phyloP scores from a whole-genome alignment of 2,888 invertebrate species.

The Thymelicus sylvestris region DNA sequence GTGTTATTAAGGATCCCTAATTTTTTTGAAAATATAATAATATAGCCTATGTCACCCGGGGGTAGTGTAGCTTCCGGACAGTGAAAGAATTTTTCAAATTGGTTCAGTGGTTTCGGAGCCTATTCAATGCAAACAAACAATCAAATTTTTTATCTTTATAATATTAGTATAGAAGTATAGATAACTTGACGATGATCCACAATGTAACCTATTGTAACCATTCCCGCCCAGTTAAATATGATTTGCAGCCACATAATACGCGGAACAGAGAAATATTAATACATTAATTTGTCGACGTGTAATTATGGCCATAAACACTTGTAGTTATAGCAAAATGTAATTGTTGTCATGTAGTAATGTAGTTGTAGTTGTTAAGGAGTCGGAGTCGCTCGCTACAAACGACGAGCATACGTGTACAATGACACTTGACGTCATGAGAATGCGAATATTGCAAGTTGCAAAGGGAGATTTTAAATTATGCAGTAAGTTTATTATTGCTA shows the following conservation, averaged over 20 bases:
- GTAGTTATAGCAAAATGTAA: not conserved
- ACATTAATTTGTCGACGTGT: not conserved
- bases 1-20: too few species aligned
- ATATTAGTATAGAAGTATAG: too few species aligned
- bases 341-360: not conserved
- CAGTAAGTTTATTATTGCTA: not conserved
- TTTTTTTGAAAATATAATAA: too few species aligned
- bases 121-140: too few species aligned
- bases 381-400: not conserved
- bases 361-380: not conserved
- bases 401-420: not conserved
- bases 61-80: too few species aligned
- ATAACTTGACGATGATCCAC: too few species aligned
- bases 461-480: not conserved
- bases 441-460: not conserved
- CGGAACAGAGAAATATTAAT: not conserved
- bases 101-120: too few species aligned
- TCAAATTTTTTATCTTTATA: too few species aligned
- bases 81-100: too few species aligned
- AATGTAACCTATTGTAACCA: not conserved
- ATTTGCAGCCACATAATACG: not conserved
- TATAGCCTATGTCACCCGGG: too few species aligned
- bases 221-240: not conserved
- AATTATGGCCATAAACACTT: not conserved
- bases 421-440: not conserved